Conservation (phyloP, 2,113 vertebrate species). For the Sitta europaea region DNA sequence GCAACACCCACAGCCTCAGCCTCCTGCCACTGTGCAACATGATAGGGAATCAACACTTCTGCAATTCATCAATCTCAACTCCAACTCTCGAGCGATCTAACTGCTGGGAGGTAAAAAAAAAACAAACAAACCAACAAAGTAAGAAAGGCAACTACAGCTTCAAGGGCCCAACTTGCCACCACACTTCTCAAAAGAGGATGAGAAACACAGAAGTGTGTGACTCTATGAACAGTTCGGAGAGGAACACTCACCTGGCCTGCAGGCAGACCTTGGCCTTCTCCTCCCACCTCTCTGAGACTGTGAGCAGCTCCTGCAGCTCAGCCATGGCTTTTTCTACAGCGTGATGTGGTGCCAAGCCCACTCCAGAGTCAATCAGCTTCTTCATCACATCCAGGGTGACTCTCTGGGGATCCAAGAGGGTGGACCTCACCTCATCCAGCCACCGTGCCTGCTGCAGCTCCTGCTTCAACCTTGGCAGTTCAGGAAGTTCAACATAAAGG, state of each 20-base stretch:
- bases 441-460: constrained; percentile 95
- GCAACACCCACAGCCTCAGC: not conserved
- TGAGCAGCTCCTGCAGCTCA: constrained; percentile 95
- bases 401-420: constrained; percentile 88
- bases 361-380: constrained; percentile 92
- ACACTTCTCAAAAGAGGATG: not conserved
- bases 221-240: not conserved
- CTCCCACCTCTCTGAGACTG: constrained; percentile 96
- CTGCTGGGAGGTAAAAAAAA: not conserved
- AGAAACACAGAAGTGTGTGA: rapidly evolving
- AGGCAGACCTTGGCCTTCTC: constrained; percentile 94
- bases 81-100: not conserved
- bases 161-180: not conserved
- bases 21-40: not conserved
- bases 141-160: not conserved
- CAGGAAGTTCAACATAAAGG: constrained; percentile 93
- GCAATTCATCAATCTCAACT: not conserved
- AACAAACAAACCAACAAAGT: not conserved
- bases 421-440: constrained; percentile 95
- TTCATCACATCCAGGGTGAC: constrained; percentile 97
- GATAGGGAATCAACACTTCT: not conserved
- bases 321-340: constrained; percentile 98
- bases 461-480: constrained; percentile 90
- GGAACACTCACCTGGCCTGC: constrained; percentile 86
- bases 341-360: constrained; percentile 93